phyloP scores from a whole-genome alignment of 2,888 invertebrate species.

The Laspeyria flexula region DNA sequence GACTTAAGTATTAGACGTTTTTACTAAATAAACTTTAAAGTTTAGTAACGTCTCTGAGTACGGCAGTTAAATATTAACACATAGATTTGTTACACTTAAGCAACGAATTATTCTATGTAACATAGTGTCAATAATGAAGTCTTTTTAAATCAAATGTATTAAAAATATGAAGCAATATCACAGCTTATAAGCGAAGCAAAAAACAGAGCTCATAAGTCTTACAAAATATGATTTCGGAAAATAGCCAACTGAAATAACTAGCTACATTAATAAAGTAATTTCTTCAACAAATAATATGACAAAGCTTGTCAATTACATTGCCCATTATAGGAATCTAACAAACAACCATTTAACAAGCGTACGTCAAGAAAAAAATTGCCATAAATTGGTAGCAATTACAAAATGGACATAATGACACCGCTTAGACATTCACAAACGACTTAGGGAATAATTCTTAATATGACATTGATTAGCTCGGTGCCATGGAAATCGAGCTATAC shows the following conservation, averaged over 20 bases:
- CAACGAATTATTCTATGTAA: no score
- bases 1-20: no score
- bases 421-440: slow-evolving; percentile 83
- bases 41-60: no score
- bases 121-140: no score
- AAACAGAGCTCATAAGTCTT: no score
- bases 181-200: no score
- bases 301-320: slow-evolving; percentile 25
- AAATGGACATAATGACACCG: slow-evolving; percentile 70
- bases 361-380: slow-evolving; percentile 65
- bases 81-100: no score
- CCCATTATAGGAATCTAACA: slow-evolving; percentile 35
- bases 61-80: no score
- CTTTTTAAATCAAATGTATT: no score
- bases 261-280: slow-evolving; percentile 7
- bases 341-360: slow-evolving; percentile 50
- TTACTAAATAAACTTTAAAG: no score
- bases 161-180: no score
- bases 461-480: slow-evolving; percentile 81
- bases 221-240: background rate
- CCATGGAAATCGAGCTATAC: slow-evolving; percentile 66
- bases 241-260: background rate
- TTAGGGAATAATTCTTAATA: slow-evolving; percentile 81
- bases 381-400: slow-evolving; percentile 80
- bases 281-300: slow-evolving; percentile 9